A percentile compares a stretch with the other conserved stretches of the same genome.
These are phyloP conservation scores for Panagrolaimus sp. DNA, from an alignment of 1,140 invertebrate species.

Conservation along the genomic window DNA sequence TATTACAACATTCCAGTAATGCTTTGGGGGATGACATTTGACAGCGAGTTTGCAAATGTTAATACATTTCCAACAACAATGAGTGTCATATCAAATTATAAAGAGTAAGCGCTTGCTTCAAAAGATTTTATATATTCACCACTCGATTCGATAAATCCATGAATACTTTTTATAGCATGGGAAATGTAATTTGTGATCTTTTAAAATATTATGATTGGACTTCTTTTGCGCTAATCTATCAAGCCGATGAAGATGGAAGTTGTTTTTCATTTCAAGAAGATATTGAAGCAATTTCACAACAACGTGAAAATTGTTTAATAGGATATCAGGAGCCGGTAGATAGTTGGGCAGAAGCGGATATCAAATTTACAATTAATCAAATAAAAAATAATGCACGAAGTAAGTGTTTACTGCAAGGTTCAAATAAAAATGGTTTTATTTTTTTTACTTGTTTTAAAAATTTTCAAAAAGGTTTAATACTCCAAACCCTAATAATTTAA, in stretches of 20 bases:
- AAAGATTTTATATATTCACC: no score
- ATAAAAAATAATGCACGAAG: not conserved
- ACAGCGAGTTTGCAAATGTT: constrained; percentile 16
- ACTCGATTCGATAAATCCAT: not conserved
- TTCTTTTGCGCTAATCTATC: constrained; percentile 23
- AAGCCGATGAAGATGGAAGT: constrained; percentile 26
- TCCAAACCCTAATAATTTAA: constrained; percentile 15
- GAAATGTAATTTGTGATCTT: not conserved
- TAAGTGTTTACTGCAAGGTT: constrained; percentile 15
- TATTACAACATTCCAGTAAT: constrained; percentile 29
- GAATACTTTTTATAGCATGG: not conserved
- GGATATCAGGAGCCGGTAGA: constrained; percentile 16
- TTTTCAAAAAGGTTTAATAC: constrained; percentile 18
- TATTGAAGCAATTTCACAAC: constrained; percentile 22
- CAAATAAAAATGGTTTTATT: no score
- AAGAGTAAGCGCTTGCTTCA: constrained; percentile 16
- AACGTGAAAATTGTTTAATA: constrained; percentile 18
- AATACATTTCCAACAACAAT: constrained; percentile 16
- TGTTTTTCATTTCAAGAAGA: constrained; percentile 26
- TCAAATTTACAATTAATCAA: not conserved
- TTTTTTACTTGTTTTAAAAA: no score
- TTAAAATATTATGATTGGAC: constrained; percentile 6
- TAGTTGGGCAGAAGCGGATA: not conserved
- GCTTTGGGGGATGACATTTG: constrained; percentile 25
- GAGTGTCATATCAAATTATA: constrained; percentile 22